Conservation (phyloP, 2,113 vertebrate genomes). For the Mus pahari region DNA sequence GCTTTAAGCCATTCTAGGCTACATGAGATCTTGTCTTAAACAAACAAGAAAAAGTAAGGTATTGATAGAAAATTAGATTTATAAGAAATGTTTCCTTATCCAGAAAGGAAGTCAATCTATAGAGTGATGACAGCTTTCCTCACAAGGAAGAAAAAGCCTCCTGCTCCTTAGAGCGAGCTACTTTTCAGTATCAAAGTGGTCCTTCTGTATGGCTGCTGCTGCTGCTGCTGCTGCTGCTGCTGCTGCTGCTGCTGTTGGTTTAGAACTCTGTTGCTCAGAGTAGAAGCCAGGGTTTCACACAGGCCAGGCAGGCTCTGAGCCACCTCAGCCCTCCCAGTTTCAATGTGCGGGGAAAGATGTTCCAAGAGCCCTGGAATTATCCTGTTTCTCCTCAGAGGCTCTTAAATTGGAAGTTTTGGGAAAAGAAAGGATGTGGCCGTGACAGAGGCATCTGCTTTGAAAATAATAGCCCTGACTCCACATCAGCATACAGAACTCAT, state of each 20-base stretch:
- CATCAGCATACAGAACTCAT: not conserved
- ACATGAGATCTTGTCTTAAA: not conserved
- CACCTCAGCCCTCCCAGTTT: not conserved
- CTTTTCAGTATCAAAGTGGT: not conserved
- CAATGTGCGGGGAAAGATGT: not conserved
- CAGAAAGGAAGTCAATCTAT: constrained; percentile 8
- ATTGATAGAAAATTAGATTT: not conserved
- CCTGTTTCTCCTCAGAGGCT: not conserved
- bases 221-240: not conserved
- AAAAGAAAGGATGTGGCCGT: not conserved
- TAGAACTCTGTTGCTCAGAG: not conserved
- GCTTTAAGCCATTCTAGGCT: not conserved
- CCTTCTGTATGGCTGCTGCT: not conserved
- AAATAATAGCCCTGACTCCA: not conserved
- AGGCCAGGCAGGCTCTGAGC: not conserved
- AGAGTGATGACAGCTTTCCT: not conserved
- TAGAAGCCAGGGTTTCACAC: not conserved
- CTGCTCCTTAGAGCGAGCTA: not conserved
- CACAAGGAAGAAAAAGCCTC: not conserved
- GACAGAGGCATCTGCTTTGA: constrained; percentile 11
- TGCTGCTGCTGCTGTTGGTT: not conserved
- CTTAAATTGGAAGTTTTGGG: not conserved
- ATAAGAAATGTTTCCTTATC: constrained; percentile 19
- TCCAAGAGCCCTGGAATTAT: not conserved
- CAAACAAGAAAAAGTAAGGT: not conserved